Conservation (phyloP, 2,888 invertebrate genomes). For the Cataglyphis cursor region DNA sequence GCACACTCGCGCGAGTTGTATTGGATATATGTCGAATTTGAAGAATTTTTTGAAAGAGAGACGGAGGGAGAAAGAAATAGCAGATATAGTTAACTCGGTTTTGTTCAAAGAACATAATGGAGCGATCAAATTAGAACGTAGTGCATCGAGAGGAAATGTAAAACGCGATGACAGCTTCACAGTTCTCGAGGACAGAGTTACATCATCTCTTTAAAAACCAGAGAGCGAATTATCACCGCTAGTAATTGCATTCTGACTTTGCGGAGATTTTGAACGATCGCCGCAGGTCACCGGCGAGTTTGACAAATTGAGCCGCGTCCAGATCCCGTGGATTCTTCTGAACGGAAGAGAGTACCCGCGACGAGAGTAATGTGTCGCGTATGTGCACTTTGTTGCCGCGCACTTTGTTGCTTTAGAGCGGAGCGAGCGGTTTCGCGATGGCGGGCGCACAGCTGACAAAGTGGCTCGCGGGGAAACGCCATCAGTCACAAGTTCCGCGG, state of each 20-base stretch:
- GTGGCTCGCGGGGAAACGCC: slow-evolving; percentile 58
- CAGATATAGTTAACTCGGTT: background rate
- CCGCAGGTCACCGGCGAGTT: slow-evolving; percentile 37
- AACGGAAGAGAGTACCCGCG: slow-evolving; percentile 22
- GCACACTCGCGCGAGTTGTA: background rate
- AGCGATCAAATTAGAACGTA: slow-evolving; percentile 13
- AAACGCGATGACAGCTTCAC: slow-evolving; percentile 5
- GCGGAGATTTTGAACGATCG: slow-evolving; percentile 12
- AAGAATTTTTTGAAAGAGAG: background rate
- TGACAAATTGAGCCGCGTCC: slow-evolving; percentile 43
- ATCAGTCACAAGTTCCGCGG: slow-evolving; percentile 63
- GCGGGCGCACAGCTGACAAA: slow-evolving; percentile 62
- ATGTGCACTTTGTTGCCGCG: slow-evolving; percentile 47
- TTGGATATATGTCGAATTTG: background rate
- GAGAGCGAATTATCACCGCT: slow-evolving; percentile 21
- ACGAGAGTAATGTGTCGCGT: slow-evolving; percentile 48
- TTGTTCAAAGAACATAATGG: background rate
- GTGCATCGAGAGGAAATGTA: slow-evolving; percentile 24
- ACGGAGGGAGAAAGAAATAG: background rate
- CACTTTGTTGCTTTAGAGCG: slow-evolving; percentile 36
- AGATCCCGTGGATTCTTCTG: slow-evolving; percentile 40
- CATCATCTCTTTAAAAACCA: slow-evolving; percentile 22
- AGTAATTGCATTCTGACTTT: slow-evolving; percentile 39
- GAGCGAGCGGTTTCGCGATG: slow-evolving; percentile 41
- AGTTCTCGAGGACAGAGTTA: slow-evolving; percentile 5